A percentile compares a stretch with the other conserved stretches of the same genome.
Evolutionary conservation across 2,888 invertebrate genomes (phyloP).

Genomic region (Limnephilus rhombicus): DNA sequence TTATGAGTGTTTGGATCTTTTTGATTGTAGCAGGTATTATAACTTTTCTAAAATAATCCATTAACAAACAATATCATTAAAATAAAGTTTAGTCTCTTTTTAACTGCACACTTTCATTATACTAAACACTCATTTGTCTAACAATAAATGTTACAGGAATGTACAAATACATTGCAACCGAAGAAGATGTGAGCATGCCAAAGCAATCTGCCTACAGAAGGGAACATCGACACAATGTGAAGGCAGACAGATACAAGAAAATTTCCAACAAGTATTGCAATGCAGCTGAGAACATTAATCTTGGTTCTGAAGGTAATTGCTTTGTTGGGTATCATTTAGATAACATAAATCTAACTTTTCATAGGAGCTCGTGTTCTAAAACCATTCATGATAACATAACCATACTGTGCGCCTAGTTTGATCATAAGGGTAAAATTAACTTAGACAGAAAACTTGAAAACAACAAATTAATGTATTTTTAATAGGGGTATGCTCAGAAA

Average conservation of each 20-base stretch:
- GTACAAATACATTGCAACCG: conserved; percentile 87
- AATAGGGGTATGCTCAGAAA: too few species aligned
- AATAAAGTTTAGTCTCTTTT: background rate
- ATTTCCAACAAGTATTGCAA: conserved; percentile 84
- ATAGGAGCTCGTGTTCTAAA: background rate
- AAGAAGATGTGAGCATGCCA: conserved; percentile 74
- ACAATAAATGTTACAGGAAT: background rate
- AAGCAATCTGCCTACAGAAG: conserved; percentile 72
- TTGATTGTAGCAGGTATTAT: conserved; percentile 83
- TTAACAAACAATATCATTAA: background rate
- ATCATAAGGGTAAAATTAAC: background rate
- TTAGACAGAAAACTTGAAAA: background rate
- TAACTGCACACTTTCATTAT: background rate
- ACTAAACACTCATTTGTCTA: background rate
- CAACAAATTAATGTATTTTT: too few species aligned
- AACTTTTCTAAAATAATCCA: conserved; percentile 51
- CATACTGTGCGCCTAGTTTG: too few species aligned
- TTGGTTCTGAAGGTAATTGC: conserved; percentile 85
- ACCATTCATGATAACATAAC: background rate
- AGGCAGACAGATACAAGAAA: conserved; percentile 81
- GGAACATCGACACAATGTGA: conserved; percentile 76
- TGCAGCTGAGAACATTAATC: conserved; percentile 82
- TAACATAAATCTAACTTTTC: background rate
- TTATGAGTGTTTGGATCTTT: conserved; percentile 90
- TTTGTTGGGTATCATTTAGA: background rate